Conservation (phyloP, 2,113 vertebrate genomes). For the Ornithorhynchus anatinus region DNA sequence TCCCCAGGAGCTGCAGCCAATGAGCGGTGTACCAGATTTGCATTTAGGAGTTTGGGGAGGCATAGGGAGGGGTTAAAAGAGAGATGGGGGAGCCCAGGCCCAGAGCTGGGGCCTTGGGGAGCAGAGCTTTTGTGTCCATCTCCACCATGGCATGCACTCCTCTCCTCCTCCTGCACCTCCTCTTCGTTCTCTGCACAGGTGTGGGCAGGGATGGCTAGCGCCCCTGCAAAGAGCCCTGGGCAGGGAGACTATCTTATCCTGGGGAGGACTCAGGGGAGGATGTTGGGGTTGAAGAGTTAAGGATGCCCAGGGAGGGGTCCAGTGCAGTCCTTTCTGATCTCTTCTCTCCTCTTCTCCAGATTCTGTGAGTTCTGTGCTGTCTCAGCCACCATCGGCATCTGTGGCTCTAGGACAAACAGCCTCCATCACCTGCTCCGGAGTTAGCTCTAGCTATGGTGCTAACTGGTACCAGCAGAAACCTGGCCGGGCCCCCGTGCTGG, state of each 20-base stretch:
- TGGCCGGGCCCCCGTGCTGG: background rate
- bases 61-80: background rate
- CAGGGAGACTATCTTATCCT: too few species aligned
- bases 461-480: slow-evolving; percentile 11
- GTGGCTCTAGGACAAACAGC: rapidly evolving
- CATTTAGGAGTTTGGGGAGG: slow-evolving; percentile 11
- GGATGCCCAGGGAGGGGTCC: background rate
- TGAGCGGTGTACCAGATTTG: background rate
- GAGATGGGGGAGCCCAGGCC: rapidly evolving
- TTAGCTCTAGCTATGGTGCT: rapidly evolving
- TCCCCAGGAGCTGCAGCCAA: background rate
- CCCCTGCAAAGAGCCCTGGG: too few species aligned
- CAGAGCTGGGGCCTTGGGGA: rapidly evolving
- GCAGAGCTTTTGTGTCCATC: rapidly evolving
- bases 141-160: rapidly evolving
- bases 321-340: too few species aligned
- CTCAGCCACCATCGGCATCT: rapidly evolving
- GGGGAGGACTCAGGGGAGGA: too few species aligned
- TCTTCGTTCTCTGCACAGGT: background rate
- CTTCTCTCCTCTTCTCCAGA: background rate
- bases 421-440: rapidly evolving
- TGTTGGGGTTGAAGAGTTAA: too few species aligned
- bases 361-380: background rate
- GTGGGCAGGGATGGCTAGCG: rapidly evolving
- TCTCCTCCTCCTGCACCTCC: too few species aligned